Conservation (phyloP, 2,888 invertebrate species). For the Acleris cristana region DNA sequence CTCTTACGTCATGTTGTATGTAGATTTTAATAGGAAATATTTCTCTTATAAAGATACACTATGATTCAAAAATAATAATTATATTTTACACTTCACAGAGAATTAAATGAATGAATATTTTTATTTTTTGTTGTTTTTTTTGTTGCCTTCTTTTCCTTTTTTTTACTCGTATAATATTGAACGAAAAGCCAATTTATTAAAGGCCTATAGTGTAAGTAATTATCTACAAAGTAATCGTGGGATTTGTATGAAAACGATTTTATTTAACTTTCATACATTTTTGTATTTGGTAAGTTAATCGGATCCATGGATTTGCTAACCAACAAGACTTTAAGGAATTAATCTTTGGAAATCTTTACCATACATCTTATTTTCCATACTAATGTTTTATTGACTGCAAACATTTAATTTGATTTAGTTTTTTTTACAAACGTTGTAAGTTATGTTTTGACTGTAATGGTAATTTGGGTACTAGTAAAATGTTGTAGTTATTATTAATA, state of each 20-base stretch:
- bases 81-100: conserved; percentile 75
- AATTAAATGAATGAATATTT: conserved; percentile 79
- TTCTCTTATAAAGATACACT: conserved; percentile 69
- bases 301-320: conserved; percentile 62
- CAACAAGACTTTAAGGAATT: conserved; percentile 59
- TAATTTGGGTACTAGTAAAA: conserved; percentile 56
- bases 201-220: conserved; percentile 33
- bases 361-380: conserved; percentile 19
- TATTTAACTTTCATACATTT: conserved; percentile 30
- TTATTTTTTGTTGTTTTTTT: conserved; percentile 58
- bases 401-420: conserved; percentile 23
- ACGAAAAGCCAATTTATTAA: conserved; percentile 26
- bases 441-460: conserved; percentile 51
- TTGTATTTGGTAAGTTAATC: conserved; percentile 29
- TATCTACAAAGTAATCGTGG: conserved; percentile 19
- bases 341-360: conserved; percentile 51
- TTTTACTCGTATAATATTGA: conserved; percentile 40
- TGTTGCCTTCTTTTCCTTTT: conserved; percentile 51
- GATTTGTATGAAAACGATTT: conserved; percentile 26
- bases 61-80: conserved; percentile 67
- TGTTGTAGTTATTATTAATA: conserved; percentile 53
- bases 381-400: conserved; percentile 30
- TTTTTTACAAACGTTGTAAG: conserved; percentile 6
- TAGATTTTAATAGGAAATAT: conserved; percentile 76
- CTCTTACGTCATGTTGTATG: conserved; percentile 72